A percentile compares a stretch with the other conserved stretches of the same genome.
phyloP scores from a whole-genome alignment of 1,140 invertebrate genomes.

The Dryas iulia region DNA sequence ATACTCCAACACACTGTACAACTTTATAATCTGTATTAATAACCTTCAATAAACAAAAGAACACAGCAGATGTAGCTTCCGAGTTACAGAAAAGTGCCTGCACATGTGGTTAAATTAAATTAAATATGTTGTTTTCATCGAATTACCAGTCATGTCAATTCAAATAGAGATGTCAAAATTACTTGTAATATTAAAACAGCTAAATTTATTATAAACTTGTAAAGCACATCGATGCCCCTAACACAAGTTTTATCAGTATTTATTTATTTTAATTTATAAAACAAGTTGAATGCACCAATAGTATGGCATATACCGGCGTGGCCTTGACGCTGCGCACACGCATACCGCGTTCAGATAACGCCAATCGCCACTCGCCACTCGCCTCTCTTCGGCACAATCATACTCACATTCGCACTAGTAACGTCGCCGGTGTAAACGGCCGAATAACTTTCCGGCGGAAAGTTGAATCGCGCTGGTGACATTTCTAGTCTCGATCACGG shows the following conservation, averaged over 20 bases:
- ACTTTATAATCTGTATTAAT: conserved; percentile 27
- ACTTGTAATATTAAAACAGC: too few relatives aligned
- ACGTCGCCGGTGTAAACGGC: conserved; percentile 64
- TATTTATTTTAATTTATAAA: conserved; percentile 1
- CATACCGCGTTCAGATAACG: conserved; percentile 47
- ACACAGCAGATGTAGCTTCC: conserved; percentile 48
- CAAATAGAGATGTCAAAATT: too few relatives aligned
- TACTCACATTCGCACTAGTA: conserved; percentile 67
- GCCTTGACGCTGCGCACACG: conserved; percentile 62
- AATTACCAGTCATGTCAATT: not conserved
- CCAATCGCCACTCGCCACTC: conserved; percentile 30
- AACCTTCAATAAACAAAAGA: conserved; percentile 47
- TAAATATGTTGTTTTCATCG: not conserved
- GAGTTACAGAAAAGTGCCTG: not conserved
- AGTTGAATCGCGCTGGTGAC: conserved; percentile 57
- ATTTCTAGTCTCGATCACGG: conserved; percentile 41
- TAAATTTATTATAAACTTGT: too few relatives aligned
- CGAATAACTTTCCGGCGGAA: conserved; percentile 72
- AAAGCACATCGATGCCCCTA: not conserved
- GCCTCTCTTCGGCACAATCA: conserved; percentile 41
- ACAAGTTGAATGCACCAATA: conserved; percentile 62
- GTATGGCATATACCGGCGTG: conserved; percentile 44
- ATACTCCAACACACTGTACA: conserved; percentile 15
- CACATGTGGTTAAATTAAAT: not conserved
- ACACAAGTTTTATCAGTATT: not conserved